phyloP scores from a whole-genome alignment of 2,888 invertebrate species.

The Lissocephala sabroskyi region DNA sequence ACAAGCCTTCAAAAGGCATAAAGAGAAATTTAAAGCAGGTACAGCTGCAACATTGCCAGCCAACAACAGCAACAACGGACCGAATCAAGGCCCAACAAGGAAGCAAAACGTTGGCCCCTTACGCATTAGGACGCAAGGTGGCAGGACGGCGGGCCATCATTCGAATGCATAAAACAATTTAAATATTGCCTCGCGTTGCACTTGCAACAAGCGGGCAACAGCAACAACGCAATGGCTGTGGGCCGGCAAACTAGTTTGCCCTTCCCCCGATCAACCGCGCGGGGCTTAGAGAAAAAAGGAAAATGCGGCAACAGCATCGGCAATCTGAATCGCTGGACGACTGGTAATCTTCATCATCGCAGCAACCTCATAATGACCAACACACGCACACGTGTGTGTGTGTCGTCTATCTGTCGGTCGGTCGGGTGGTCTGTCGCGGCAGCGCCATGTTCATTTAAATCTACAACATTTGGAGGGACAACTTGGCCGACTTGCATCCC shows the following conservation, averaged over 20 bases:
- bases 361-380: not conserved
- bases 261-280: too few relatives aligned
- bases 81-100: slow-evolving; percentile 45
- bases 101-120: slow-evolving; percentile 45
- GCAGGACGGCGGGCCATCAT: slow-evolving; percentile 31
- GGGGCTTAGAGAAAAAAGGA: slow-evolving; percentile 5
- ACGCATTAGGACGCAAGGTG: slow-evolving; percentile 58
- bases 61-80: slow-evolving; percentile 13
- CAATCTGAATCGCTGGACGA: slow-evolving; percentile 51
- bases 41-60: slow-evolving; percentile 5
- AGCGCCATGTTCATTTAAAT: slow-evolving; percentile 66
- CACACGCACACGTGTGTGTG: not conserved
- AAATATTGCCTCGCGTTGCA: slow-evolving; percentile 62
- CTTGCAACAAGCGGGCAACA: slow-evolving; percentile 42
- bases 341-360: slow-evolving; percentile 57
- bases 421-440: too few relatives aligned
- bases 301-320: slow-evolving; percentile 38
- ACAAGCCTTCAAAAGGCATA: slow-evolving; percentile 64
- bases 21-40: slow-evolving; percentile 61
- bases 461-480: slow-evolving; percentile 67
- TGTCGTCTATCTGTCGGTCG: slow-evolving; percentile 26
- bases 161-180: slow-evolving; percentile 64
- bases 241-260: slow-evolving; percentile 40
- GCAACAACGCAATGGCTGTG: slow-evolving; percentile 16
- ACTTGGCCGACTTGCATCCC: slow-evolving; percentile 40